Percentiles rank a stretch among this genome's conserved stretches.
Evolutionary conservation across 2,888 invertebrate genomes (phyloP).

Genomic region (Alviniconcha strummeri): DNA sequence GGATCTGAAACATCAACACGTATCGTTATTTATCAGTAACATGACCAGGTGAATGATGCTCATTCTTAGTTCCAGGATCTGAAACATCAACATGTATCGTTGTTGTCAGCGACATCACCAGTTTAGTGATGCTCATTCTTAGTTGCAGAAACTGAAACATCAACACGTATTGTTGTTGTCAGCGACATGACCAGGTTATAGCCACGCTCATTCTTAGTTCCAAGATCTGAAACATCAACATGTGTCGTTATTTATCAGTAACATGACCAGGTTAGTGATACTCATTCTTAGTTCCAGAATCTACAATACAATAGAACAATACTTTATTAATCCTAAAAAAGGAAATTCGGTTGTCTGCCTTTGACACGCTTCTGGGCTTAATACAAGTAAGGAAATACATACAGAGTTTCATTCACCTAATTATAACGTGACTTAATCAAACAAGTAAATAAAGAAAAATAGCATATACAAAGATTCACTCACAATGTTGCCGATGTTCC

Average conservation of each 20-base stretch:
- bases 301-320: constrained; percentile 43
- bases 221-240: constrained; percentile 56
- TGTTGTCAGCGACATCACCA: constrained; percentile 46
- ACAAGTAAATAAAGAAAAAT: too few relatives aligned
- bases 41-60: constrained; percentile 68
- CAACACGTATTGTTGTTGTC: background rate
- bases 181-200: constrained; percentile 58
- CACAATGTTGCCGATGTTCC: too few relatives aligned
- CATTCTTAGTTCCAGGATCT: constrained; percentile 66
- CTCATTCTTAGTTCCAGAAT: constrained; percentile 64
- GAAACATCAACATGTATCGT: background rate
- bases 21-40: background rate
- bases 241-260: background rate
- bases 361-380: background rate
- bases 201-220: constrained; percentile 67
- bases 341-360: too few relatives aligned
- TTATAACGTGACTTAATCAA: background rate
- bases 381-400: background rate
- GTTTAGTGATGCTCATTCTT: constrained; percentile 66
- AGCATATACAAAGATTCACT: too few relatives aligned
- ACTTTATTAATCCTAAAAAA: too few relatives aligned
- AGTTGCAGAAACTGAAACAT: constrained; percentile 62
- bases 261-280: constrained; percentile 66
- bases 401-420: background rate
- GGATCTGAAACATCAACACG: constrained; percentile 51